Percentiles rank a stretch among this genome's conserved stretches.
These are phyloP conservation scores for Sinotaia quadrata DNA, from an alignment of 2,888 invertebrate species.

Conservation along the genomic window DNA sequence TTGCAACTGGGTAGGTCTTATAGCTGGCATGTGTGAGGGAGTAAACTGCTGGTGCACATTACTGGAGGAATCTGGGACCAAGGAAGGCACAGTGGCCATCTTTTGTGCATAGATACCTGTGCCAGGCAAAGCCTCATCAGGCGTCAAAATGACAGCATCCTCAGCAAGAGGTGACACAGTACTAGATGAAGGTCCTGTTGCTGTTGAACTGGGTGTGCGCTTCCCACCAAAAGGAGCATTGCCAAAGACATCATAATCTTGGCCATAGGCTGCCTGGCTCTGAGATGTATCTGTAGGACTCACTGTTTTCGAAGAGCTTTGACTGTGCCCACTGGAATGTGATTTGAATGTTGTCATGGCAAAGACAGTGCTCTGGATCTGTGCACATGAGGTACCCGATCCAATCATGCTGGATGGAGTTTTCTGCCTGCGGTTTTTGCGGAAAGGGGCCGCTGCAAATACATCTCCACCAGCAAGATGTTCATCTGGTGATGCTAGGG, in stretches of 20 bases:
- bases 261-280: constrained; percentile 28
- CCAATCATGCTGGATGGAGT: constrained; percentile 38
- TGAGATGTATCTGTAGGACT: constrained; percentile 29
- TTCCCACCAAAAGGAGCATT: constrained; percentile 62
- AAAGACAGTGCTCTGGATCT: constrained; percentile 60
- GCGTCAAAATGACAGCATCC: constrained; percentile 34
- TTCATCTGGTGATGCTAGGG: constrained; percentile 39
- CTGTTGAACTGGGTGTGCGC: constrained; percentile 43
- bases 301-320: constrained; percentile 31
- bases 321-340: constrained; percentile 20
- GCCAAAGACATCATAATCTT: constrained; percentile 58
- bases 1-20: constrained; percentile 3
- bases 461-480: constrained; percentile 52
- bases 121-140: constrained; percentile 42
- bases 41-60: background rate
- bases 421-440: constrained; percentile 47
- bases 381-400: constrained; percentile 42
- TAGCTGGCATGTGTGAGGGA: background rate
- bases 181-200: constrained; percentile 42
- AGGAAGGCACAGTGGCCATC: background rate
- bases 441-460: constrained; percentile 70
- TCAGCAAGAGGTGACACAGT: constrained; percentile 40
- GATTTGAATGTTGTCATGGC: constrained; percentile 67
- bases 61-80: constrained; percentile 6
- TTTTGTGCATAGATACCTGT: constrained; percentile 15